Percentiles rank a stretch among this genome's conserved stretches.
Evolutionary conservation across 2,888 invertebrate genomes (phyloP).

Genomic region (Cataglyphis cursor): DNA sequence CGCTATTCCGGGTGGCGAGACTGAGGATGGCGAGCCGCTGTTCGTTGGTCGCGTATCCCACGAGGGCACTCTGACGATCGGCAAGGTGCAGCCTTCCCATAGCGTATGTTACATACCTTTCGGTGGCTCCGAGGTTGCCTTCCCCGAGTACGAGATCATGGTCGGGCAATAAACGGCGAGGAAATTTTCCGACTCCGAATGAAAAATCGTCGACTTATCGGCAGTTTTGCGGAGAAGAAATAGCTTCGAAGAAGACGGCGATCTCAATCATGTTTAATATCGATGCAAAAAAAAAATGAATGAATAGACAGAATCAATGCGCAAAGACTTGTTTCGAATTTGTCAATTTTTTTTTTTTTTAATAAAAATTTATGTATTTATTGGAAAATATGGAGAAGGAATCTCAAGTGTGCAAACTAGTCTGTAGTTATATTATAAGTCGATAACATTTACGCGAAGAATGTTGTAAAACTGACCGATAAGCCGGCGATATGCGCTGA

Average conservation of each 20-base stretch:
- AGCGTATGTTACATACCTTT: slow-evolving; percentile 94
- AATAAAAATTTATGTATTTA: background rate
- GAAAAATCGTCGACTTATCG: slow-evolving; percentile 53
- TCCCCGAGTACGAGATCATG: slow-evolving; percentile 94
- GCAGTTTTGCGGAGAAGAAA: slow-evolving; percentile 51
- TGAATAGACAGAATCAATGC: background rate
- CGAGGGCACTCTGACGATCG: slow-evolving; percentile 92
- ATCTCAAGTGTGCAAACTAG: slow-evolving; percentile 71
- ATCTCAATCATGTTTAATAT: slow-evolving; percentile 9
- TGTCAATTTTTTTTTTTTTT: background rate
- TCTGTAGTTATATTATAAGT: slow-evolving; percentile 50
- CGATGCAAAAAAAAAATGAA: background rate
- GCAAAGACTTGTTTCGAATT: background rate
- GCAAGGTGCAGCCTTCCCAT: slow-evolving; percentile 95
- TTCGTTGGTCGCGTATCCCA: slow-evolving; percentile 93
- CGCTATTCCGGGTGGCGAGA: slow-evolving; percentile 91
- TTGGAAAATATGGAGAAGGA: slow-evolving; percentile 28
- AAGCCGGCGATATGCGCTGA: slow-evolving; percentile 38
- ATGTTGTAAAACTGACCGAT: slow-evolving; percentile 56
- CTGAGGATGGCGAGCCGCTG: slow-evolving; percentile 93
- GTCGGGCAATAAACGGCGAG: slow-evolving; percentile 84
- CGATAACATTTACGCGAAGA: slow-evolving; percentile 9
- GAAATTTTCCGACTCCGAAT: background rate
- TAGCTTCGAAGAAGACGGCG: background rate
- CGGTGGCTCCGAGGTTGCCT: slow-evolving; percentile 93